Evolutionary conservation across 2,797 vertebrate genomes (phyloP).

Genomic region (Lepus townsendii): DNA sequence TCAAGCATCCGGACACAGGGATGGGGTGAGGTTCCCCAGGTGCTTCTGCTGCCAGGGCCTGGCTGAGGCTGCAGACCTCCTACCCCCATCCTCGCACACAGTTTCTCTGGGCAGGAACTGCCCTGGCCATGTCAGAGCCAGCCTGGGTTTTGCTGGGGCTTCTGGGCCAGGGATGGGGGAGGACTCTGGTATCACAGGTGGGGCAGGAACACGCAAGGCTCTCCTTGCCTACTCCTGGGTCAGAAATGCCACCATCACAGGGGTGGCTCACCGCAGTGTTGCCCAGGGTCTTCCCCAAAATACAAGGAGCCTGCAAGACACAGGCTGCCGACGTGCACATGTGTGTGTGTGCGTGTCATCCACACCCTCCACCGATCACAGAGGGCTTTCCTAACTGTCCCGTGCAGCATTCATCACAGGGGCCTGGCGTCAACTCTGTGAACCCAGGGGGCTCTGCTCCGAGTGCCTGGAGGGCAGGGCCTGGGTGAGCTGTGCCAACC

Average conservation of each 20-base stretch:
- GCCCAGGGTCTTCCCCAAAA: neutral
- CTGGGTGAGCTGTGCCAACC: neutral
- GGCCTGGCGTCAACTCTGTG: neutral
- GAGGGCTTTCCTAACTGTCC: neutral
- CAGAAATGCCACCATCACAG: neutral
- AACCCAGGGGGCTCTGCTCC: neutral
- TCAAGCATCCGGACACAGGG: neutral
- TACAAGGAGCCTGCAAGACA: neutral
- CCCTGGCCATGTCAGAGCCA: fast-evolving
- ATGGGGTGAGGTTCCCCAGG: neutral
- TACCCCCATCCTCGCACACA: fast-evolving
- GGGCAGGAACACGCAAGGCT: neutral
- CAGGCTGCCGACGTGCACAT: no score
- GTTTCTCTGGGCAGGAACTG: neutral
- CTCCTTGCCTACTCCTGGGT: neutral
- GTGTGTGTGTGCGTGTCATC: no score
- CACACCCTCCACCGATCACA: no score
- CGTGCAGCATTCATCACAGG: fast-evolving
- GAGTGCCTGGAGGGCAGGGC: neutral
- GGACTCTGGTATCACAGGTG: neutral
- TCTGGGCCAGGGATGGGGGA: neutral
- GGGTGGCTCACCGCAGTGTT: neutral
- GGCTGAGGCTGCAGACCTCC: neutral
- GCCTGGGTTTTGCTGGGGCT: neutral
- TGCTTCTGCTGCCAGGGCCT: neutral